Conservation (phyloP, 64 coral and sea anemone genomes). For the Actinia equina region DNA sequence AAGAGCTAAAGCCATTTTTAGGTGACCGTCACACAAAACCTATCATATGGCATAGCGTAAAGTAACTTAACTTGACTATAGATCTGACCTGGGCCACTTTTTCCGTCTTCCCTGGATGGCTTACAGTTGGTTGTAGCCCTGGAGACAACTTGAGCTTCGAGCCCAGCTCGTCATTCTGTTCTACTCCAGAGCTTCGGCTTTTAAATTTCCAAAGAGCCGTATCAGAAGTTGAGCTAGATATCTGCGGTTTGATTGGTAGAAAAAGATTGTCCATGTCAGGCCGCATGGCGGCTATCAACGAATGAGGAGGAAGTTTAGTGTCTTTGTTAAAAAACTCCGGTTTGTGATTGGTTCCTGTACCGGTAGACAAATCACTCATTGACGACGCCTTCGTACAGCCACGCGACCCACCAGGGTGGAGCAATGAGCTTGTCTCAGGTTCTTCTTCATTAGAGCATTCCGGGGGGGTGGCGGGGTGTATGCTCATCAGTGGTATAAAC, state of each 20-base stretch:
- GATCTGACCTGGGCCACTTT: constrained; percentile 95
- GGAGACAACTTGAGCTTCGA: constrained; percentile 55
- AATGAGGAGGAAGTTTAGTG: constrained; percentile 51
- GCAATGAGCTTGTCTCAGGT: neutral
- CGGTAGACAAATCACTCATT: constrained; percentile 48
- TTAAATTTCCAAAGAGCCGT: constrained; percentile 46
- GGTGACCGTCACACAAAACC: no score
- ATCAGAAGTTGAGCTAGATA: constrained; percentile 28
- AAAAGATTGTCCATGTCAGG: constrained; percentile 32
- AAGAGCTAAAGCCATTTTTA: neutral
- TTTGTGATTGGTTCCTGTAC: constrained; percentile 22
- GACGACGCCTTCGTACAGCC: constrained; percentile 38
- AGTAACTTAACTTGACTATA: neutral
- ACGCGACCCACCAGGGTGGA: constrained; percentile 11
- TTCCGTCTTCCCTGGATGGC: constrained; percentile 77
- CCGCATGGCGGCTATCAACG: constrained; percentile 13
- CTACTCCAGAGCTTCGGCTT: constrained; percentile 9
- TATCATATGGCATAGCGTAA: neutral
- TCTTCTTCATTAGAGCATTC: constrained; percentile 24
- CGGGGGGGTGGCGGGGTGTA: constrained; percentile 67
- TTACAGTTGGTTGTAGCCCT: constrained; percentile 48
- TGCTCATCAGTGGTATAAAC: constrained; percentile 59
- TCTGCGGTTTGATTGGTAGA: constrained; percentile 23
- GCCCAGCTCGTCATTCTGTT: constrained; percentile 31
- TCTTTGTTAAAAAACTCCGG: constrained; percentile 14